These are phyloP conservation scores for Sitta europaea DNA, from an alignment of 2,113 vertebrate species.

Conservation along the genomic window DNA sequence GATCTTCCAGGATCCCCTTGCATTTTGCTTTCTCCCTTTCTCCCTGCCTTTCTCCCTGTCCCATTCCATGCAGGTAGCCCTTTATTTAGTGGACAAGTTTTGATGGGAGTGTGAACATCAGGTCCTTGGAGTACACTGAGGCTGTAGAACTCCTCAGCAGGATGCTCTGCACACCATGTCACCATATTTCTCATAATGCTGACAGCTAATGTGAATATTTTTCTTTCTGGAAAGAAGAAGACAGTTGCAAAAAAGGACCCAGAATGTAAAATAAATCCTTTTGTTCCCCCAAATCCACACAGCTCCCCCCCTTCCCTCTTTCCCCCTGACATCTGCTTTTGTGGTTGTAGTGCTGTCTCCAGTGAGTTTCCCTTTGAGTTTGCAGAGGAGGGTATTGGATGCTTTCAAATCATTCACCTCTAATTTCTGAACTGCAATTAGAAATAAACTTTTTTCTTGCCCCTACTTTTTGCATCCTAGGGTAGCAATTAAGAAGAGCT, in stretches of 20 bases:
- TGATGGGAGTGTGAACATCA: neutral
- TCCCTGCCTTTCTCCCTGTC: neutral
- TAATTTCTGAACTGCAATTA: constrained; percentile 70
- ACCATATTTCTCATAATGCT: neutral
- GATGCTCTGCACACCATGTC: neutral
- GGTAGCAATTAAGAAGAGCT: constrained; percentile 66
- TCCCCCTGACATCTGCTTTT: neutral
- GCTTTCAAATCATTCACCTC: constrained; percentile 47
- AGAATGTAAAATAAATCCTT: neutral
- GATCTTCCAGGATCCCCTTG: neutral
- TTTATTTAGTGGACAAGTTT: neutral
- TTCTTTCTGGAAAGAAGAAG: neutral
- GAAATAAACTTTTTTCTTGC: constrained; percentile 48
- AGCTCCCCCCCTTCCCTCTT: neutral
- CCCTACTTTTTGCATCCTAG: constrained; percentile 51
- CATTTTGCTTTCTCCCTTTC: neutral
- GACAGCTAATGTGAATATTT: neutral
- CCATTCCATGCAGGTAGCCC: neutral
- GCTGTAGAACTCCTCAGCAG: neutral
- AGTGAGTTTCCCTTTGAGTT: neutral
- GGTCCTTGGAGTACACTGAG: neutral
- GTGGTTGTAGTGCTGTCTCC: neutral
- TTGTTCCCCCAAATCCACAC: neutral
- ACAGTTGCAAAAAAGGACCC: neutral
- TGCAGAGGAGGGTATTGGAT: neutral